These are phyloP conservation scores for Patiria pectinifera DNA, from an alignment of 53 echinoderm and acorn worm species.

Conservation along the genomic window DNA sequence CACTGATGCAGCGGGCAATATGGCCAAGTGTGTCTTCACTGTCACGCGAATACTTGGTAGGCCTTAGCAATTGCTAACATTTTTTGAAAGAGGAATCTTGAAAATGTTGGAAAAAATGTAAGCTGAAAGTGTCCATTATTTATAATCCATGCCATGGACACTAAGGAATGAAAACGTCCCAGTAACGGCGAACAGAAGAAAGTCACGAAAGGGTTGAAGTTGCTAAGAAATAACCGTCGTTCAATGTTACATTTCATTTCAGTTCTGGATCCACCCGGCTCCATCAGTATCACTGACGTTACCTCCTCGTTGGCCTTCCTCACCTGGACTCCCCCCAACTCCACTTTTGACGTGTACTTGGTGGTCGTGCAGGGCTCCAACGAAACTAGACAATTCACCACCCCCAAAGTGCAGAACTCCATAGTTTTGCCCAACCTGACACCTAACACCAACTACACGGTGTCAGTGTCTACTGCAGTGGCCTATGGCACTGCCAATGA, in stretches of 20 bases:
- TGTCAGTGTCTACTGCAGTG: background rate
- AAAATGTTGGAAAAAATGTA: too few relatives aligned
- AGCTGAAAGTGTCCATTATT: too few relatives aligned
- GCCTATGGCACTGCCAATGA: background rate
- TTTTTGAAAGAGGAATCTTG: too few relatives aligned
- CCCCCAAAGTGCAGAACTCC: background rate
- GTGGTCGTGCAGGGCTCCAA: background rate
- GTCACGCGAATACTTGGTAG: background rate
- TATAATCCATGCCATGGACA: too few relatives aligned
- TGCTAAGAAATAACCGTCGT: too few relatives aligned
- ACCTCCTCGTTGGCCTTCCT: background rate
- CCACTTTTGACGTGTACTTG: background rate
- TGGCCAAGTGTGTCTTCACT: slow-evolving; percentile 43
- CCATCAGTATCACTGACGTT: background rate
- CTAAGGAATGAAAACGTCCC: too few relatives aligned
- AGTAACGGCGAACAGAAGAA: too few relatives aligned
- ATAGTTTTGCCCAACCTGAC: background rate
- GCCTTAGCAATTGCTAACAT: background rate
- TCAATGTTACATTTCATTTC: background rate
- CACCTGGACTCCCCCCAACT: background rate
- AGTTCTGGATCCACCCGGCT: background rate
- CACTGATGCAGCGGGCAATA: slow-evolving; percentile 62
- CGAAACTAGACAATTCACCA: background rate
- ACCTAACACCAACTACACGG: background rate
- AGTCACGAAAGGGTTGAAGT: too few relatives aligned